Evolutionary conservation across 2,797 vertebrate genomes (phyloP), one percentile per base, ranked within the genome.

Genomic region (Myoxocephalus aenaeus): DNA sequence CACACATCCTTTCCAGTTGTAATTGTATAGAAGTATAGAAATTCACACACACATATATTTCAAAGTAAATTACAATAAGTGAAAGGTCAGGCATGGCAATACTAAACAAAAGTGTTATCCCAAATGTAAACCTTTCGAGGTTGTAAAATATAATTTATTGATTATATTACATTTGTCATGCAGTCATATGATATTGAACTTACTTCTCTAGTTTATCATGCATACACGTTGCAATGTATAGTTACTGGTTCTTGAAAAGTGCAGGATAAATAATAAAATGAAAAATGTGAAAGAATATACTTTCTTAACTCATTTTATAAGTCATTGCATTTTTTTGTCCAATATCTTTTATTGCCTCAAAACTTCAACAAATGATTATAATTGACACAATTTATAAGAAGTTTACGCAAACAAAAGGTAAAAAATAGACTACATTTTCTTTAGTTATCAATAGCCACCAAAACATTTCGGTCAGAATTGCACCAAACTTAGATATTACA

Each of bases 21-120:
- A 44, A 34, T 27, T 54, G 11, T 51, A 32, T n/a, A 36, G 4
- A 63, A 17, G 18, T 64, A 59, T n/a, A 59, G 34, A 36, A n/a
- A 12, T 65, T 75, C 40, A 76, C 27, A 65, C 18, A 40, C 25
- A 34, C 32, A 76, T 73, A 42, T 42, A 59, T 53, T 34, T 1
- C 50, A 66, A 61, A 72, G 56, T 27, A 29, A 59, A 65, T 51
- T 32, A 42, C 13, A 29, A 50, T 42, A 29, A 32, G 18, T 61
- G 3, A 51, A 61, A 27, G 1, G 8, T 4, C 12, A 62, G 1
- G 2, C 7, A 42, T 22, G 48, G 18, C 20, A 34, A 50, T 18
- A 10, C 0, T 15, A 25, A 44, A n/a, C 7, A 4, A 17, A 27
- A 56, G 3, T 63, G 42, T 44, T 27, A n/a, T 54, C 1, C 15